Base-by-base conservation (phyloP, 2,113 vertebrate species). In the Poeciliopsis prolifica region DNA sequence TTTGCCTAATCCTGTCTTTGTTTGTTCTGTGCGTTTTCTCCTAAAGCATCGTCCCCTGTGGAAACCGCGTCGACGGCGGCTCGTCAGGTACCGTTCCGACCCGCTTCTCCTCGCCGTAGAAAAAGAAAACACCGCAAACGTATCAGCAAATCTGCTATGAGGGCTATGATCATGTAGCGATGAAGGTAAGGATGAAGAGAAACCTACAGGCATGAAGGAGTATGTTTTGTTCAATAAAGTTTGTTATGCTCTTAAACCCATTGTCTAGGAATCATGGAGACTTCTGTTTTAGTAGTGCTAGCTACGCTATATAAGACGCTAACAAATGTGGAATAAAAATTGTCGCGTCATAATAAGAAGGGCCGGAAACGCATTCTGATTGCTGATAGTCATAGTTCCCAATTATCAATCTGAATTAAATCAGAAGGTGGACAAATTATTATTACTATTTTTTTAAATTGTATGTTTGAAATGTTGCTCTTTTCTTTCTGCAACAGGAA, bases 141-240 rank as follows among this genome's bases (percentile, higher is more conserved):
- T 74, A 93, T 95, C 75, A 95, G 92, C 92, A 95, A 94, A 81
- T 88, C 89, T 5, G 87, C 93, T 51, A 91, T 95, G 77, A 90
- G 94, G 75, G 92, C 92, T 51, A 93, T 93, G 90, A 93, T 95
- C 87, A 92, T 94, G 93, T 95, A 93, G 90, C 70, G 66, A 76
- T 74, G 68, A 71, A 81, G 83, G 88, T 90, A 48, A 83, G 83
- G 26, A 29, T 13, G 4, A n/a, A 22, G 30, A 54, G 12, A 7
- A 8, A 28, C 8, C 54, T 19, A 8, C 51, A 29, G 24, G n/a
- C n/a, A 30, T 26, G n/a, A n/a, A n/a, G n/a, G 68, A 37, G 42
- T 3, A 28, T 30, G 8, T 40, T 44, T 29, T 9, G 19, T 15
- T 48, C 5, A 17, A 13, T 48, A 48, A 42, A 42, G 26, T 15